Evolutionary conservation across 2,888 invertebrate genomes (phyloP).

Genomic region (Tanaodytes sp.): DNA sequence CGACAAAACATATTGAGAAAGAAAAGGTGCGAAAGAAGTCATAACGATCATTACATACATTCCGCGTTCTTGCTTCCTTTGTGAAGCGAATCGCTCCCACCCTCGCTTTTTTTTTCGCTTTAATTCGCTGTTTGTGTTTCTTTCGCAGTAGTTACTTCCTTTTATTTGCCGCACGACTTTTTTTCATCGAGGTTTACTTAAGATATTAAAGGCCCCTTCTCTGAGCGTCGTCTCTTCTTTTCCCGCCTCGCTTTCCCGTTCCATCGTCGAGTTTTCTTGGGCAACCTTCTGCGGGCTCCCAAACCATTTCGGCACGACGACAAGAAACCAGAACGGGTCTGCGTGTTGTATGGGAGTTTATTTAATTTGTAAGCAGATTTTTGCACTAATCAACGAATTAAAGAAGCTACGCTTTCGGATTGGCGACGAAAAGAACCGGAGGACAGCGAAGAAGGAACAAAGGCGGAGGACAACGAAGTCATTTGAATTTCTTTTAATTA

Average conservation of each 20-base stretch:
- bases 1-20: too few species aligned
- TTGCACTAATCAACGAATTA: constrained; percentile 73
- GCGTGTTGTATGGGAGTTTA: constrained; percentile 65
- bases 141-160: constrained; percentile 48
- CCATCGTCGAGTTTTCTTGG: constrained; percentile 46
- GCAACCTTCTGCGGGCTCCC: constrained; percentile 23
- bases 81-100: too few species aligned
- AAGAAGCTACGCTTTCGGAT: constrained; percentile 60
- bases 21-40: too few species aligned
- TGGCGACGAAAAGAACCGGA: constrained; percentile 37
- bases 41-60: too few species aligned
- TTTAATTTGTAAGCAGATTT: constrained; percentile 73
- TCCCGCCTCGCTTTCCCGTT: constrained; percentile 53
- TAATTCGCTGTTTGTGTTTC: constrained; percentile 69
- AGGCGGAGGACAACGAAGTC: constrained; percentile 69
- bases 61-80: too few species aligned
- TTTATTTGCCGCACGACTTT: constrained; percentile 60
- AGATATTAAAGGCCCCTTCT: constrained; percentile 70
- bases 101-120: constrained; percentile 62
- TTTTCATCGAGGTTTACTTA: constrained; percentile 69
- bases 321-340: constrained; percentile 48
- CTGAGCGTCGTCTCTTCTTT: constrained; percentile 51
- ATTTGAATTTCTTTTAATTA: constrained; percentile 74
- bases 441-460: constrained; percentile 53
- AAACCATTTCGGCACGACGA: constrained; percentile 27